Conservation (phyloP, 2,113 vertebrate genomes). For the Erinaceus europaeus region DNA sequence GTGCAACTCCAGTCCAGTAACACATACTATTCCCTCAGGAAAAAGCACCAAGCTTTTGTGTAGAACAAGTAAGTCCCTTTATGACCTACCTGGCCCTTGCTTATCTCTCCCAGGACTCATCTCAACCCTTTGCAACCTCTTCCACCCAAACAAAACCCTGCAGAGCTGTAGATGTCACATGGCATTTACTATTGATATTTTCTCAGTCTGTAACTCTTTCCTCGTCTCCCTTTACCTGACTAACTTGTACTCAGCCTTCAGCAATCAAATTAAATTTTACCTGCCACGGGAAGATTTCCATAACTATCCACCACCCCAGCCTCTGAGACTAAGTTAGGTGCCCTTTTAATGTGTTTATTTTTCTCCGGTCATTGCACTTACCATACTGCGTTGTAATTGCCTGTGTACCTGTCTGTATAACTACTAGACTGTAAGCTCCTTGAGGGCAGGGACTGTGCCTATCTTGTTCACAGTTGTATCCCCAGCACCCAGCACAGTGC, state of each 20-base stretch:
- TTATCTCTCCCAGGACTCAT: background rate
- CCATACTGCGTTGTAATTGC: constrained; percentile 59
- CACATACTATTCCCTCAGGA: constrained; percentile 37
- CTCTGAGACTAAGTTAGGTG: constrained; percentile 10
- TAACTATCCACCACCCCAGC: background rate
- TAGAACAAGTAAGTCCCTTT: background rate
- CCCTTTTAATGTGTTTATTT: constrained; percentile 55
- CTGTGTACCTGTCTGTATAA: constrained; percentile 70
- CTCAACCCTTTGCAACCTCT: background rate
- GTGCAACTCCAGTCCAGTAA: background rate
- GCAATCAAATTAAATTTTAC: background rate
- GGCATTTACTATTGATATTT: background rate
- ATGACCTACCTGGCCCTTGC: background rate
- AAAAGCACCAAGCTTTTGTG: constrained; percentile 17
- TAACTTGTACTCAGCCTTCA: constrained; percentile 29
- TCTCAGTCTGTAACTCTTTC: background rate
- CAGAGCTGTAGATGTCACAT: constrained; percentile 24
- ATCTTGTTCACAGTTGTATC: constrained; percentile 72
- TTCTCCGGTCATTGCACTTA: constrained; percentile 28
- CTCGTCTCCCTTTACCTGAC: constrained; percentile 4
- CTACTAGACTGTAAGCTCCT: constrained; percentile 75
- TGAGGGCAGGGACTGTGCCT: constrained; percentile 75
- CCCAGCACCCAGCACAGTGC: constrained; percentile 78
- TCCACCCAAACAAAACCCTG: background rate
- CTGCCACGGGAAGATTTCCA: constrained; percentile 12